Evolutionary conservation across 2,797 vertebrate species (phyloP).

Genomic region (Onychomys leucogaster): DNA sequence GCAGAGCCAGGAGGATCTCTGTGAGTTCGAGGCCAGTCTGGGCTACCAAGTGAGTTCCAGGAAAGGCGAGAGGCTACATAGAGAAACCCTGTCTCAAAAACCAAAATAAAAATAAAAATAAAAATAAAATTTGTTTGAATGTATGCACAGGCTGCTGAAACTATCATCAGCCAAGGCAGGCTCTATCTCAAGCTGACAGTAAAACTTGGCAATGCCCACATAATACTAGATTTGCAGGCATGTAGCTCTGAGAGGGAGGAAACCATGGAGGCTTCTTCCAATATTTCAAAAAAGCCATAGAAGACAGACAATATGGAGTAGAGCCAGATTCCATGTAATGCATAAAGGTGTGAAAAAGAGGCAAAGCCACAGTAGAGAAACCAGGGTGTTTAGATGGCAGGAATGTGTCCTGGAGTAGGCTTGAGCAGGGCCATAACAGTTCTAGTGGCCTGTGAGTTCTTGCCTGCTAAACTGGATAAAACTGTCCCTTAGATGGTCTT

Average conservation of each 20-base stretch:
- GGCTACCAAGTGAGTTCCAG: too few species aligned
- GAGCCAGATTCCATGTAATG: neutral
- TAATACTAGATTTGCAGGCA: neutral
- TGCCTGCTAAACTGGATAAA: neutral
- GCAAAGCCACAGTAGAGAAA: neutral
- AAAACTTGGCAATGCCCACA: neutral
- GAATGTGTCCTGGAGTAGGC: neutral
- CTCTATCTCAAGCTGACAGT: neutral
- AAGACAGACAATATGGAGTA: neutral
- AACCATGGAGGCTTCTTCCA: neutral
- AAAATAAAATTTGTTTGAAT: too few species aligned
- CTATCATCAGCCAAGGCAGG: neutral
- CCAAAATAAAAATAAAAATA: too few species aligned
- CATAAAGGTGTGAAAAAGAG: neutral
- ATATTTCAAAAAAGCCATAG: neutral
- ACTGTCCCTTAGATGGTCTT: neutral
- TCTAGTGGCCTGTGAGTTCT: neutral
- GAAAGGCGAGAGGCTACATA: too few species aligned
- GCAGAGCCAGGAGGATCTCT: too few species aligned
- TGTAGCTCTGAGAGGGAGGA: neutral
- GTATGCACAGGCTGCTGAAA: neutral
- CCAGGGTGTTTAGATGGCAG: neutral
- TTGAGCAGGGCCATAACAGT: neutral
- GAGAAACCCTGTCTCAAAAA: too few species aligned
- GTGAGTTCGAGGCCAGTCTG: too few species aligned